Evolutionary conservation across 1,140 invertebrate genomes (phyloP).

Genomic region (Myzus persicae): DNA sequence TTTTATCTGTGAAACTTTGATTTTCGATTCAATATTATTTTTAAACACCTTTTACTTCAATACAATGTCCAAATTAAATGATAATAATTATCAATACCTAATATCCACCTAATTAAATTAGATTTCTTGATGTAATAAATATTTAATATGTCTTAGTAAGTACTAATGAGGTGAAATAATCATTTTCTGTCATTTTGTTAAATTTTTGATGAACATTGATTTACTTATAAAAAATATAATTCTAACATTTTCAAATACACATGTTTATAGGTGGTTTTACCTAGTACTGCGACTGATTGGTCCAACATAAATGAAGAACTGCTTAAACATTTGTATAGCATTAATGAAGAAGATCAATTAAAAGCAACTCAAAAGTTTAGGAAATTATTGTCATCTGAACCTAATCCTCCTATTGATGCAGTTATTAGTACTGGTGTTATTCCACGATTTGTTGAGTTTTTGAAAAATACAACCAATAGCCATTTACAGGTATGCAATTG

Average conservation of each 20-base stretch:
- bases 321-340: slow-evolving; percentile 78
- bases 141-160: not conserved
- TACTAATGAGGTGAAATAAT: not conserved
- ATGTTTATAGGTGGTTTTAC: slow-evolving; percentile 1
- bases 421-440: slow-evolving; percentile 97
- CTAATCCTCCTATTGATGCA: slow-evolving; percentile 98
- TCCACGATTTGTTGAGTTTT: slow-evolving; percentile 93
- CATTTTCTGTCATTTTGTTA: not conserved
- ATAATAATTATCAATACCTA: slow-evolving; percentile 11
- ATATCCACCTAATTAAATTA: not conserved
- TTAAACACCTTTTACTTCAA: not conserved
- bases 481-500: slow-evolving; percentile 77
- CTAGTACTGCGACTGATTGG: not conserved
- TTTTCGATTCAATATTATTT: not conserved
- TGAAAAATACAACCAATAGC: slow-evolving; percentile 83
- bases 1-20: not conserved
- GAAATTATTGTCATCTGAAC: slow-evolving; percentile 92
- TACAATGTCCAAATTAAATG: slow-evolving; percentile 8
- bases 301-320: slow-evolving; percentile 49
- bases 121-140: not conserved
- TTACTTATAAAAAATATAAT: not conserved
- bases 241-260: slow-evolving; percentile 46
- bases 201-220: not conserved
- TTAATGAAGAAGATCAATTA: slow-evolving; percentile 76
- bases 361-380: slow-evolving; percentile 93